Base-by-base conservation (phyloP, 92 coral and sea anemone species). In the Palythoa heliodiscus region DNA sequence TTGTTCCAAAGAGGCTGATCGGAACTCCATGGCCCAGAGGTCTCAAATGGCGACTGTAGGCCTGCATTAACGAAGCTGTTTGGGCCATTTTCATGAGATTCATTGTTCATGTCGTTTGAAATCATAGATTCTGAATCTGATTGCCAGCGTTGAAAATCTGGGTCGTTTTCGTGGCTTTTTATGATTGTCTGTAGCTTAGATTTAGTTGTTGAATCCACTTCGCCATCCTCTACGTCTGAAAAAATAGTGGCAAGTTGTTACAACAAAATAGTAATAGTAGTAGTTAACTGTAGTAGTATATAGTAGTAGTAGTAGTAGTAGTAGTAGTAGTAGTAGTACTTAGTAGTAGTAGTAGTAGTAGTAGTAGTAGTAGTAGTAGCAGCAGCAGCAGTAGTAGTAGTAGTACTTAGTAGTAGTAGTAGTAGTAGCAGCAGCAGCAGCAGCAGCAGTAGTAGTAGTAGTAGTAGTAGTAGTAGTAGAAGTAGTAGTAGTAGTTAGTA, bases 121-220 rank as follows among this genome's bases (percentile, higher is more conserved):
- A 81, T 81, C 54, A 82, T 89, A 8, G 91, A 87, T 61, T 90
- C 98, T 0, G 93, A 91, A 73, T 92, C 98, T 2, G 98, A 94
- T 55, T 94, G 91, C 87, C 93, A 92, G 37, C 87, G 88, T 17
- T 87, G 90, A 76, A 94, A 94, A 64, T 90, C 89, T 15, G 98
- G 98, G 74, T 94, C 93, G 71, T 82, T 90, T 77, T 94, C 98
- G 10, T 94, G 98, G 57, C 88, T 95, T 11, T 72, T 83, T 16
- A 94, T 94, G 55, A 94, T 92, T 73, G 90, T 54, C 12, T 90
- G 91, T 19, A 94, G 84, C 83, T 92, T 94, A 39, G 78, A 73
- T 76, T 86, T 89, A 9, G 98, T 92, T 58, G 43, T 60, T 17
- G 78, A 64, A 82, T 94, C 98, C 70, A 94, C 98, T 35, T 92